Conservation (phyloP, 2,888 invertebrate species). For the Reticulitermes lucifugus region DNA sequence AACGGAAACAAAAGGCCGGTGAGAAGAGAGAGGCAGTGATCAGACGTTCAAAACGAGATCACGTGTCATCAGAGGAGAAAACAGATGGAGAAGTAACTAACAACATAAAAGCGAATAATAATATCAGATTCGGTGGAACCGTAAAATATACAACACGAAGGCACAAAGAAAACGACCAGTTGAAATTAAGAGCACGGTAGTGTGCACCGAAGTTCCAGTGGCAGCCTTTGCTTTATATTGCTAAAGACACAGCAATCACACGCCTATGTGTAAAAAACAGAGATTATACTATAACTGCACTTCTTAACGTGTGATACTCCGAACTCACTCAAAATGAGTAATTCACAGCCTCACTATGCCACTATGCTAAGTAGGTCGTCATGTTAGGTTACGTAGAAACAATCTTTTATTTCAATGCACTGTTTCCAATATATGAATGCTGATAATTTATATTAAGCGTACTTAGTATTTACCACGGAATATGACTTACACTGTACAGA, state of each 20-base stretch:
- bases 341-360: too few species aligned
- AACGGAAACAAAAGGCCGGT: too few species aligned
- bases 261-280: neutral
- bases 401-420: too few species aligned
- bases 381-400: too few species aligned
- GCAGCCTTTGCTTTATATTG: neutral
- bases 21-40: neutral
- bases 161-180: neutral
- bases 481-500: too few species aligned
- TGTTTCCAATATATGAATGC: too few species aligned
- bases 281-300: neutral
- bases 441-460: too few species aligned
- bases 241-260: neutral
- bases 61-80: neutral
- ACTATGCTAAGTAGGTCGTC: too few species aligned
- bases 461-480: too few species aligned
- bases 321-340: neutral
- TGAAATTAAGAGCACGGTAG: neutral
- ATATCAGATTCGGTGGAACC: neutral
- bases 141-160: neutral
- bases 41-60: neutral
- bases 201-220: neutral
- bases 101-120: neutral
- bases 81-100: neutral
- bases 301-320: neutral